Percentiles rank a stretch among this genome's conserved stretches.
These are phyloP conservation scores for Magallana nippona DNA, from an alignment of 2,888 invertebrate genomes.

Conservation along the genomic window DNA sequence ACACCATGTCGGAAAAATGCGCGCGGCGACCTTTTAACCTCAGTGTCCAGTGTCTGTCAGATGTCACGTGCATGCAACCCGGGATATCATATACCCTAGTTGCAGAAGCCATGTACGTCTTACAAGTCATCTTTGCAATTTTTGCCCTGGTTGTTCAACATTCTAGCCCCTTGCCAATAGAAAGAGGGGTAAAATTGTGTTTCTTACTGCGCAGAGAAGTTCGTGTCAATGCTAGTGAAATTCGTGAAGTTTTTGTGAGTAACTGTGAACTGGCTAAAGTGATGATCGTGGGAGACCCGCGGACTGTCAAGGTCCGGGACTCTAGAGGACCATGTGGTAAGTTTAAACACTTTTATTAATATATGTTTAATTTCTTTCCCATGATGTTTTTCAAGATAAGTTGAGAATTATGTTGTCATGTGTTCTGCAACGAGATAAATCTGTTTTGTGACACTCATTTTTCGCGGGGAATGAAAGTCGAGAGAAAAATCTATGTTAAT, in stretches of 20 bases:
- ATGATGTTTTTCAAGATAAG: neutral
- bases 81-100: neutral
- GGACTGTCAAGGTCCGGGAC: conserved; percentile 1
- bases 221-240: neutral
- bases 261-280: neutral
- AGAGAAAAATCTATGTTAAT: neutral
- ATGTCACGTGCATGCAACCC: neutral
- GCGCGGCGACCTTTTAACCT: conserved; percentile 1
- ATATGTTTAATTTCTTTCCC: neutral
- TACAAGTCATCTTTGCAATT: neutral
- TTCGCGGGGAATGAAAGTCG: neutral
- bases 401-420: neutral
- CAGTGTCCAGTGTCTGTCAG: neutral
- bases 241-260: neutral
- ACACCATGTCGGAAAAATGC: neutral
- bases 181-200: neutral
- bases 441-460: neutral
- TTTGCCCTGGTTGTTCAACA: neutral
- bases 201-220: neutral
- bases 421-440: conserved; percentile 6
- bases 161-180: neutral
- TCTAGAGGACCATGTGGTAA: conserved; percentile 10
- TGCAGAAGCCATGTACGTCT: neutral
- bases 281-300: neutral
- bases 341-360: neutral